Evolutionary conservation across 2,113 vertebrate species (phyloP).

Genomic region (Monopterus albus): DNA sequence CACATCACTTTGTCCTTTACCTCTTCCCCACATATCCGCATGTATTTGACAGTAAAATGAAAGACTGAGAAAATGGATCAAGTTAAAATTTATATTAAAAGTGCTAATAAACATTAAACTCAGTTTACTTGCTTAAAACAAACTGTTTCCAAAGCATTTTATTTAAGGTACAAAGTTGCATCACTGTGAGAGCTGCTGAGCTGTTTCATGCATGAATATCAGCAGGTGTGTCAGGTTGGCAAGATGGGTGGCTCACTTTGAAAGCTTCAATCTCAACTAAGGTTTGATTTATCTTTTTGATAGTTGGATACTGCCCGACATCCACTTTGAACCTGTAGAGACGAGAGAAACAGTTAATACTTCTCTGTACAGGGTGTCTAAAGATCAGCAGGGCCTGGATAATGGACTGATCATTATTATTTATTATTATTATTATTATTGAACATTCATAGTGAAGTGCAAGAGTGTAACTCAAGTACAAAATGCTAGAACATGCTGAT

Average conservation of each 20-base stretch:
- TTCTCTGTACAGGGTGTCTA: not conserved
- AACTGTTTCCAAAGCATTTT: conserved; percentile 50
- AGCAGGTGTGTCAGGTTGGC: conserved; percentile 91
- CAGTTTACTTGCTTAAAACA: conserved; percentile 7
- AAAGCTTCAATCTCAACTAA: conserved; percentile 90
- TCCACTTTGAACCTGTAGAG: conserved; percentile 90
- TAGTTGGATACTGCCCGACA: conserved; percentile 86
- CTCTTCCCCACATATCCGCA: not conserved
- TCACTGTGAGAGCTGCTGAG: not conserved
- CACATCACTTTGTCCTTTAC: conserved; percentile 3
- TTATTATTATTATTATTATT: too few species aligned
- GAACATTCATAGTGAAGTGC: too few species aligned
- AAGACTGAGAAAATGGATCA: conserved; percentile 9
- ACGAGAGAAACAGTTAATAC: conserved; percentile 3
- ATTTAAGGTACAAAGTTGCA: conserved; percentile 34
- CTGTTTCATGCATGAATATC: conserved; percentile 81
- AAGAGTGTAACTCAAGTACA: too few species aligned
- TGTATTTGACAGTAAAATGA: not conserved
- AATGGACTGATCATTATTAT: too few species aligned
- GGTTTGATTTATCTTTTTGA: conserved; percentile 87
- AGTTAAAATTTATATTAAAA: conserved; percentile 30
- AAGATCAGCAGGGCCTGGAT: not conserved
- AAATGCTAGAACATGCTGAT: not conserved
- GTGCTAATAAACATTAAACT: conserved; percentile 53
- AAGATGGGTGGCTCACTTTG: conserved; percentile 87